Base-by-base conservation (phyloP, 2,113 vertebrate species). In the Lycocorax pyrrhopterus region DNA sequence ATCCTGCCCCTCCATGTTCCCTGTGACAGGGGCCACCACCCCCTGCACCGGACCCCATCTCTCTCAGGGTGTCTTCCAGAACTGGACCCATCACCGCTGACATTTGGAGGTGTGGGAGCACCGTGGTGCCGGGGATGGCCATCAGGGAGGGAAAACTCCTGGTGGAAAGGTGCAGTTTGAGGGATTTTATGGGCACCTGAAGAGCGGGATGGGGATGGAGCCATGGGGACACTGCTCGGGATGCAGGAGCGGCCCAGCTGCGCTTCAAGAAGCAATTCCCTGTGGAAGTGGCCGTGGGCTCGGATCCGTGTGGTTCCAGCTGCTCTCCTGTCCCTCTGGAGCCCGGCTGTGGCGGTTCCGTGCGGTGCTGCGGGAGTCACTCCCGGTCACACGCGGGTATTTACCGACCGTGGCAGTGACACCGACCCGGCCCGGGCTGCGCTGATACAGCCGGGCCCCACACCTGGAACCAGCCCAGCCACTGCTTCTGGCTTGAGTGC, bases 1-100 rank as follows among this genome's bases (percentile, higher is more conserved):
- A 0, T 17, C 33, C 12, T 32, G 18, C 22, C 64, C 25, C 30
- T 75, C 41, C 3, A 0, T 8, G 6, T 46, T 52, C 33, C 27
- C 56, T 8, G 12, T 0, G 1, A 9, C 0, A 6, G 43, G 55
- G 52, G 32, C 25, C 37, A 13, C 26, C 8, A 2, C 10, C 26
- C 23, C 29, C 37, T 15, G 23, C 39, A 20, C 49, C 1, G 0
- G 29, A 67, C 41, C 32, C 49, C 29, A 6, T 71, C 1, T 2
- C 44, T 37, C 51, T 44, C 0, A 4, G 59, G 30, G 18, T 4
- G 20, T 16, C 59, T 63, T 33, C 52, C 23, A 17, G n/a, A 59
- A 0, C 55, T 5, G 25, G 7, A 13, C 7, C 21, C 3, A 0
- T 35, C 10, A 2, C 17, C 0, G 0, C 20, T 21, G 47, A 4